phyloP scores from a whole-genome alignment of 2,888 invertebrate species.

The Apamea anceps region DNA sequence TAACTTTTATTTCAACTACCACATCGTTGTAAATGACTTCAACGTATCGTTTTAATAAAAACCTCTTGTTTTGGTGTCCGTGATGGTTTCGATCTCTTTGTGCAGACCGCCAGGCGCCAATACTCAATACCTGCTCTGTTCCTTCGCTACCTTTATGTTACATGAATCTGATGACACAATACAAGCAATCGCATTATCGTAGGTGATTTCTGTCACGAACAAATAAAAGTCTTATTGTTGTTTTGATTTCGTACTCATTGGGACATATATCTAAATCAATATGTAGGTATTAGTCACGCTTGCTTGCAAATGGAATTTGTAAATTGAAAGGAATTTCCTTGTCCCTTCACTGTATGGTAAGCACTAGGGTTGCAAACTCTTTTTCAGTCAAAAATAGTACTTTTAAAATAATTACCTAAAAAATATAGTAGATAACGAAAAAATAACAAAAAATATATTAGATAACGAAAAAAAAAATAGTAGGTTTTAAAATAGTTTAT shows the following conservation, averaged over 20 bases:
- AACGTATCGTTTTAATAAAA: not conserved
- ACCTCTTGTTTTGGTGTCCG: not conserved
- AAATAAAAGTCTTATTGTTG: not conserved
- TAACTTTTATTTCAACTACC: slow-evolving; percentile 12
- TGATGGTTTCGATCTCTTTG: not conserved
- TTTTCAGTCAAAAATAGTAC: too few relatives aligned
- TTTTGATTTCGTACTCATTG: not conserved
- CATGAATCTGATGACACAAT: not conserved
- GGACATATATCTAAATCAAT: not conserved
- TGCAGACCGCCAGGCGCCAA: not conserved
- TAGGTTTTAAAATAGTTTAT: too few relatives aligned
- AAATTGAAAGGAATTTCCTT: not conserved
- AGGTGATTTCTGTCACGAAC: not conserved
- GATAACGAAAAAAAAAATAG: too few relatives aligned
- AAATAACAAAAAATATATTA: too few relatives aligned
- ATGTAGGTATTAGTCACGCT: not conserved
- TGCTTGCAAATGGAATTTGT: slow-evolving; percentile 5
- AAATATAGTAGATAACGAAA: too few relatives aligned
- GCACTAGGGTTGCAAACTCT: too few relatives aligned
- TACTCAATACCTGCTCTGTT: not conserved
- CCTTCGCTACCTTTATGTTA: not conserved
- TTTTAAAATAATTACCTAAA: too few relatives aligned
- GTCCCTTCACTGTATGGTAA: not conserved
- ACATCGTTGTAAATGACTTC: not conserved
- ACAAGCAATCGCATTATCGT: not conserved